phyloP scores from a whole-genome alignment of 2,888 invertebrate species.

The Cerastis leucographa region DNA sequence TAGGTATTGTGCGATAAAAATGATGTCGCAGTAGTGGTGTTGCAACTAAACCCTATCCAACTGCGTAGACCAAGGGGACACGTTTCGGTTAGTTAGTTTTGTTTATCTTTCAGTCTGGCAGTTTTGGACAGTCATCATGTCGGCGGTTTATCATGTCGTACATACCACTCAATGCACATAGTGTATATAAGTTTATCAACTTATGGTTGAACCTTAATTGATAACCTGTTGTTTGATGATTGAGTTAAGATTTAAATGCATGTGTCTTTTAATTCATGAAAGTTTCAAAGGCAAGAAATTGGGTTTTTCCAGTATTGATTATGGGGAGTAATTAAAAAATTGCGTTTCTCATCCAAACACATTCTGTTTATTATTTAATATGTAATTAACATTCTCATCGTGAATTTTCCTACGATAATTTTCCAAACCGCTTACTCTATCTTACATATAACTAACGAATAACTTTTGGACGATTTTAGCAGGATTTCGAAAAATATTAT shows the following conservation, averaged over 20 bases:
- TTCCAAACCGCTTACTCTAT: slow-evolving; percentile 86
- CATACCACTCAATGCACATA: background rate
- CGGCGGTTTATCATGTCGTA: slow-evolving; percentile 2
- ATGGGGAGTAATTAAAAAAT: slow-evolving; percentile 45
- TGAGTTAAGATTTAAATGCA: background rate
- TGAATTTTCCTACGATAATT: slow-evolving; percentile 85
- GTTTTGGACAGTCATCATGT: slow-evolving; percentile 33
- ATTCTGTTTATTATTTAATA: slow-evolving; percentile 86
- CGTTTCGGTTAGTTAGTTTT: slow-evolving; percentile 3
- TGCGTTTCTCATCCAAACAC: slow-evolving; percentile 84
- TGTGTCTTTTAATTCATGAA: background rate
- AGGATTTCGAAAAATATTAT: slow-evolving; percentile 62
- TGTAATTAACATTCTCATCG: slow-evolving; percentile 83
- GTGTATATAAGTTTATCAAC: background rate
- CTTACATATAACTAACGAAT: slow-evolving; percentile 83
- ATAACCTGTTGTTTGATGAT: background rate
- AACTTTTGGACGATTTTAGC: slow-evolving; percentile 86
- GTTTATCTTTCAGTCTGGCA: slow-evolving; percentile 18
- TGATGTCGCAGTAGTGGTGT: slow-evolving; percentile 9
- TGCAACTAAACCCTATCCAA: slow-evolving; percentile 32
- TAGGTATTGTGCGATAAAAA: background rate
- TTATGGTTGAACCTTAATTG: slow-evolving; percentile 5
- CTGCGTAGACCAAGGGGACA: slow-evolving; percentile 40
- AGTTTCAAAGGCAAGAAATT: background rate
- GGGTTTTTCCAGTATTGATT: background rate